Base-by-base conservation (phyloP, 2,797 vertebrate genomes). In the Danio tinwini region DNA sequence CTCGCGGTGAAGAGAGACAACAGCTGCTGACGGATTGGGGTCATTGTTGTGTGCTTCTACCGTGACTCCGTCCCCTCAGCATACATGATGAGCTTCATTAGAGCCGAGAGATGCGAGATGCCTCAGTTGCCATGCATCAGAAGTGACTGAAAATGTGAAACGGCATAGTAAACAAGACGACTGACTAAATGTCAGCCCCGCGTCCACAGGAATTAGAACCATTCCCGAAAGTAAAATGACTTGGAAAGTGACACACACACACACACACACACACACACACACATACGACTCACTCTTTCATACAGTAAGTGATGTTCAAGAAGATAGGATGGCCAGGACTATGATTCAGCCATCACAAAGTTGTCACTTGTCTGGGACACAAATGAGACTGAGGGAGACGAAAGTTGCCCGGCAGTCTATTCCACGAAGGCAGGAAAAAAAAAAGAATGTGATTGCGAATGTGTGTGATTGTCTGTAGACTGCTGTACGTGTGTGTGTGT, bases 1-100 rank as follows among this genome's bases (percentile, higher is more conserved):
- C 89, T 88, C 88, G 29, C 29, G 3, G 29, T 29, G 87, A 91
- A 89, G 89, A 88, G 89, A 89, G 86, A 88, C 86, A 92, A 92
- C 88, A 91, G 88, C 87, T 86, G 88, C 87, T 92, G 93, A 93
- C 91, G 88, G 92, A 93, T 92, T 93, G 91, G 92, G 93, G 93
- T 93, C 93, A 91, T 85, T 81, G 56, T 88, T 89, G 89, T 80
- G 75, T 89, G 65, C 89, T 86, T 85, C 87, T 89, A 87, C 84
- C 89, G 49, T 90, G 71, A 91, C 87, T 90, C 85, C 49, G 74
- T 84, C 89, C 90, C 86, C 83, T 90, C 88, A 63, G 87, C 87
- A 83, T 85, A 90, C 83, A 81, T 87, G 88, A 93, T 90, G 89
- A 89, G 92, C 85, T 83, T 87, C 53, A 85, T 90, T 89, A 89